Base-by-base conservation (phyloP, 2,888 invertebrate genomes). In the Choristoneura rosaceana region DNA sequence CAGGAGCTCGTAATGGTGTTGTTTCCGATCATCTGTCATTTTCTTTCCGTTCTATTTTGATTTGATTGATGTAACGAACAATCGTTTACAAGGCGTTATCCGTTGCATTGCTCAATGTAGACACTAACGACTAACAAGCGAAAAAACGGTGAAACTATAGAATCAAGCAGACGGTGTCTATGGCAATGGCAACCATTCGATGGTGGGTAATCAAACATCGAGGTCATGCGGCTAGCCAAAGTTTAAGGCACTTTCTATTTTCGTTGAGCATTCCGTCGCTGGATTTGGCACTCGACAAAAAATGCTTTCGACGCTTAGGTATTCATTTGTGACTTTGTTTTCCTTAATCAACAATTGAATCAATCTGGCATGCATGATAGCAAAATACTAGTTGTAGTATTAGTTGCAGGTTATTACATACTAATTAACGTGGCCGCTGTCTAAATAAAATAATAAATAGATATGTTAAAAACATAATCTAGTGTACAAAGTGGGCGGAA, bases 401-500 rank as follows among this genome's bases (percentile, higher is more conserved):
- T 67, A 67, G 60, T 43, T 58, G 38, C 62, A 67, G 41, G 15
- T 14, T 15, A 43, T 34, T 47, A 63, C n/a, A 38, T 9, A 52
- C 55, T 66, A 70, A 70, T 59, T 58, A 69, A 10, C n/a, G n/a
- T 47, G 14, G 14, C n/a, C 47, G n/a, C 7, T 47, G 47, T 47
- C 5, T n/a, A 14, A 47, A 47, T n/a, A 14, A 25, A 25, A 25
- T 25, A 25, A 25, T 25, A 1, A 47, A 47, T n/a, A 47, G 3
- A 5, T n/a, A 64, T 52, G 68, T 50, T 34, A 8, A 70, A 74
- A 62, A 66, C 61, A 64, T 71, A 76, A 25, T 75, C 71, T 70
- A 77, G 78, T 66, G 71, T 70, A 68, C 59, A 60, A 70, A 80
- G 92, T 92, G 92, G 92, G 92, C 92, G 93, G 87, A 87, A 83